Percentiles rank a stretch among this genome's conserved stretches.
Conservation (phyloP, 2,888 invertebrate species). For the Congeria kusceri region DNA sequence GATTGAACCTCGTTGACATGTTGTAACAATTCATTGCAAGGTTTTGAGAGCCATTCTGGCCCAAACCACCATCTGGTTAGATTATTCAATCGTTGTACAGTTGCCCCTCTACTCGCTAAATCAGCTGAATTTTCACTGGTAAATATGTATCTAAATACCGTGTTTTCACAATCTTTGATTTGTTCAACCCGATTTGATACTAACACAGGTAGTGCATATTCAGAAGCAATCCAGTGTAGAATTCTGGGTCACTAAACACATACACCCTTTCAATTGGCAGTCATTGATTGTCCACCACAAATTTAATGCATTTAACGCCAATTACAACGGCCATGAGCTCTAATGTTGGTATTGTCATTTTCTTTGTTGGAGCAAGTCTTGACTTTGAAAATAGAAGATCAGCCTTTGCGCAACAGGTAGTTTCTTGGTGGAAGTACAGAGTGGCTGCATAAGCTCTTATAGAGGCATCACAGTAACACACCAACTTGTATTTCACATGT, state of each 20-base stretch:
- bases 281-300: background rate
- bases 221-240: conserved; percentile 3
- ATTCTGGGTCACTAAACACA: conserved; percentile 16
- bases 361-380: conserved; percentile 28
- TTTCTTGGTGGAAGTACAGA: conserved; percentile 29
- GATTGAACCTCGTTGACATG: background rate
- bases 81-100: background rate
- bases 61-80: conserved; percentile 17
- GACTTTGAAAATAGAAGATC: conserved; percentile 40
- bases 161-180: background rate
- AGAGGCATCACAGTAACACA: conserved; percentile 48
- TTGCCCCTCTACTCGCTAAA: background rate
- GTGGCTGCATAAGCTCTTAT: conserved; percentile 30
- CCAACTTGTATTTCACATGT: conserved; percentile 9
- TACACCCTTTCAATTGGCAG: background rate
- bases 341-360: conserved; percentile 31
- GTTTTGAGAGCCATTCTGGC: conserved; percentile 3
- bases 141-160: background rate
- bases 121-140: conserved; percentile 25
- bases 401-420: background rate
- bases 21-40: background rate
- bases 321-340: conserved; percentile 22
- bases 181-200: conserved; percentile 6
- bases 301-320: background rate
- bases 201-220: conserved; percentile 9